These are phyloP conservation scores for Loripinus fragilis DNA, from an alignment of 2,888 invertebrate species.

Conservation along the genomic window DNA sequence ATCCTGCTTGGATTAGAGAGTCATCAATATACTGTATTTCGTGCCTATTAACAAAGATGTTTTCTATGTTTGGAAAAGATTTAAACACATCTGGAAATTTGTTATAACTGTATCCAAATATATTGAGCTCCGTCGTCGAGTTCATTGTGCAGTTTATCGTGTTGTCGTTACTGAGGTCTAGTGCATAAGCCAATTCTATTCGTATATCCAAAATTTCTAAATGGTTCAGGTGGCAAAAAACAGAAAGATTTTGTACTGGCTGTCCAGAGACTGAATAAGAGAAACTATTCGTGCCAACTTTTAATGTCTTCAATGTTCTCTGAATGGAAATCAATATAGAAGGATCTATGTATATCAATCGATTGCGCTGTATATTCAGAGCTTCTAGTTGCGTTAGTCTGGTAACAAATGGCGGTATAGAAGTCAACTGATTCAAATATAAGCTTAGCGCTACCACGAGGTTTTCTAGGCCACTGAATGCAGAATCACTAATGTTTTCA, in stretches of 20 bases:
- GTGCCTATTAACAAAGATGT: not conserved
- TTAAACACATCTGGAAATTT: not conserved
- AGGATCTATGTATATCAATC: not conserved
- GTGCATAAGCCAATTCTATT: too few species aligned
- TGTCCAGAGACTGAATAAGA: too few species aligned
- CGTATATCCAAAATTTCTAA: too few species aligned
- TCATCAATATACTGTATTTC: not conserved
- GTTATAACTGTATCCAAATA: not conserved
- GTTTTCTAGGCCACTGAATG: not conserved
- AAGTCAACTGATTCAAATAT: not conserved
- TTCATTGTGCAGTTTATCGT: not conserved
- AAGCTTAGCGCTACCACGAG: not conserved
- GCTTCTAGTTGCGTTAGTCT: not conserved
- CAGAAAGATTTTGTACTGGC: too few species aligned
- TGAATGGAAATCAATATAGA: not conserved
- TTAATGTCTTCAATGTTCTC: too few species aligned
- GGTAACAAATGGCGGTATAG: not conserved
- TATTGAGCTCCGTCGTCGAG: not conserved
- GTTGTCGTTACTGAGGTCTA: not conserved
- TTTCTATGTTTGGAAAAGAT: not conserved
- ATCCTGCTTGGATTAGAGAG: not conserved
- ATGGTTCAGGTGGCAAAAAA: too few species aligned
- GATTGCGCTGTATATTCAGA: not conserved
- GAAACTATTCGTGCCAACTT: too few species aligned
- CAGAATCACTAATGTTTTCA: not conserved